These are phyloP conservation scores for Drosophila pseudotalamancana DNA, from an alignment of 2,888 invertebrate genomes.

Conservation along the genomic window DNA sequence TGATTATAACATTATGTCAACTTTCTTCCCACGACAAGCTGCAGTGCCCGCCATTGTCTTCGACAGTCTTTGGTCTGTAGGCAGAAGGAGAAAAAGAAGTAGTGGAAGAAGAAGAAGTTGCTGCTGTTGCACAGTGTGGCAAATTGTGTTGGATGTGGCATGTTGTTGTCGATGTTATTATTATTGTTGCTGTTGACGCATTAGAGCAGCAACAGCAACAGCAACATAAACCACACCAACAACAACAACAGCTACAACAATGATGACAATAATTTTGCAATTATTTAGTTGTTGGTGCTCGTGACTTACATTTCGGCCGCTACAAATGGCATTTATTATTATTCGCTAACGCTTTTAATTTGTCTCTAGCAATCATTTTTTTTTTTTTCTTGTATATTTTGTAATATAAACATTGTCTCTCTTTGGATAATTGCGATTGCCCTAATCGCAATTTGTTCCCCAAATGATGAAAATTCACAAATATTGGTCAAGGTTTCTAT, in stretches of 20 bases:
- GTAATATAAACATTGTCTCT: constrained; percentile 67
- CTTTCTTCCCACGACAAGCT: constrained; percentile 73
- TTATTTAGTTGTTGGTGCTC: constrained; percentile 66
- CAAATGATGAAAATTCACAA: constrained; percentile 44
- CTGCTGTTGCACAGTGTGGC: constrained; percentile 32
- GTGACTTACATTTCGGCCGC: constrained; percentile 72
- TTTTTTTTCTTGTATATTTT: constrained; percentile 45
- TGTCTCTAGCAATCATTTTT: constrained; percentile 41
- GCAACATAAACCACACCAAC: no score
- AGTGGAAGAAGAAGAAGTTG: constrained; percentile 4
- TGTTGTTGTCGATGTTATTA: constrained; percentile 17
- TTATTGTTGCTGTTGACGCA: constrained; percentile 42
- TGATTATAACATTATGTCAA: constrained; percentile 79
- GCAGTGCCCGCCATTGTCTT: constrained; percentile 45
- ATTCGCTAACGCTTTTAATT: constrained; percentile 64
- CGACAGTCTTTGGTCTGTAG: constrained; percentile 6
- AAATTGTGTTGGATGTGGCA: constrained; percentile 50
- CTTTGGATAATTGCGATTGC: constrained; percentile 64
- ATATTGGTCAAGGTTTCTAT: constrained; percentile 76
- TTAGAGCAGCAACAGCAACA: constrained; percentile 55
- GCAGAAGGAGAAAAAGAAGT: constrained; percentile 17
- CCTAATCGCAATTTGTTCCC: constrained; percentile 65
- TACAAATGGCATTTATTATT: constrained; percentile 71
- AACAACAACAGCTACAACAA: no score
- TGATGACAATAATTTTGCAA: constrained; percentile 63